Conservation (phyloP, 2,888 invertebrate species). For the Ceraclea dissimilis region DNA sequence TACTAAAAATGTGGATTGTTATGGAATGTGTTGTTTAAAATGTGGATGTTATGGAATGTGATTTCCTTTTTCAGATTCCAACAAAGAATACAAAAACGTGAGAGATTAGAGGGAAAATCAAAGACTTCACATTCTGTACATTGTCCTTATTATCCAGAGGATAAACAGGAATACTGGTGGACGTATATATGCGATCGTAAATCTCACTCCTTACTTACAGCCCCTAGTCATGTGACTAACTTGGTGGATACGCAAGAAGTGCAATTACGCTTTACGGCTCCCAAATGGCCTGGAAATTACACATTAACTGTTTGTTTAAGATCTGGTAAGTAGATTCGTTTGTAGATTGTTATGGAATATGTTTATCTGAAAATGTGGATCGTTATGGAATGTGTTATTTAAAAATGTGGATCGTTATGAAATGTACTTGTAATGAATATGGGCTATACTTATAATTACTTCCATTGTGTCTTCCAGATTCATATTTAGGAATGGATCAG, state of each 20-base stretch:
- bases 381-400: not conserved
- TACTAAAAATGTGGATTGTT: no score
- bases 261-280: conserved; percentile 94
- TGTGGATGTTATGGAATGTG: no score
- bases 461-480: conserved; percentile 51
- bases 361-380: not conserved
- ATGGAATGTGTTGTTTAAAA: no score
- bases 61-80: conserved; percentile 52
- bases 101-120: conserved; percentile 87
- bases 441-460: not conserved
- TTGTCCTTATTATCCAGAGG: conserved; percentile 90
- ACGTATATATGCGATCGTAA: conserved; percentile 96
- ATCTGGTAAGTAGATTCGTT: conserved; percentile 53
- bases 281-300: conserved; percentile 86
- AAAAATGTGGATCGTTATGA: no score
- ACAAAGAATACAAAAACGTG: conserved; percentile 76
- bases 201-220: conserved; percentile 81
- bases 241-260: conserved; percentile 85
- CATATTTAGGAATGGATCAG: conserved; percentile 95
- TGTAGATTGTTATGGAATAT: no score
- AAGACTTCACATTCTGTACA: conserved; percentile 95
- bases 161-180: conserved; percentile 99
- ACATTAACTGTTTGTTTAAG: conserved; percentile 87
- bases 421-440: no score
- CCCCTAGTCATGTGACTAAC: conserved; percentile 90